Base-by-base conservation (phyloP, 2,888 invertebrate genomes). In the Pristionchus entomophagus region DNA sequence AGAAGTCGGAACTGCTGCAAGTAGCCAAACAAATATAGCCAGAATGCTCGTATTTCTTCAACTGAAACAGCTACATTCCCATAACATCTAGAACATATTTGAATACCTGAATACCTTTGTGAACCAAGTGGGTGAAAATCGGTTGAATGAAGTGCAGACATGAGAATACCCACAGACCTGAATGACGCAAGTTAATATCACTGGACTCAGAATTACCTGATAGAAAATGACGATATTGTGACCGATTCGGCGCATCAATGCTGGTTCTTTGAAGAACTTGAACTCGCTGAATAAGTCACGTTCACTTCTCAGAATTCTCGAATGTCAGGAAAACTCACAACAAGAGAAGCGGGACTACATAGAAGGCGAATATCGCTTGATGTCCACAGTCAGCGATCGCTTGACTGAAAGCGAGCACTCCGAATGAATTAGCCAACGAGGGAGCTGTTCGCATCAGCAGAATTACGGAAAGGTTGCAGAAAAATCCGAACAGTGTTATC, bases 151-250 rank as follows among this genome's bases (percentile, higher is more conserved):
- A 5, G 41, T 73, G 73, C 73, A 73, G n/a, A 73, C 41, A 26
- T 73, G 73, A 45, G 73, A 73, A 32, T 41, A 73, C 3, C 73
- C 73, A n/a, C 73, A 73, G 5, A 73, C 73, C 73, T 73, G 41
- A n/a, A 38, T 45, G 8, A 45, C n/a, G n/a, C n/a, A 45, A 45
- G 45, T n/a, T n/a, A n/a, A 45, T 45, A 45, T 14, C 45, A n/a
- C 45, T 45, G 45, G 45, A 14, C 56, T 56, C 5, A 17, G 56
- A 14, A 17, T n/a, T 14, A 73, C 73, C 73, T 73, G 73, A 41
- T 73, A 73, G 26, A 5, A 73, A 17, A 73, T 73, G n/a, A 73
- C 73, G 41, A 73, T 1, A 41, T 12, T 10, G 32, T 73, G 73
- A 8, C 73, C 73, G 1, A 73, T 41, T 8, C 73, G 73, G 26